phyloP scores from a whole-genome alignment of 2,113 vertebrate species.

The Apaloderma vittatum region DNA sequence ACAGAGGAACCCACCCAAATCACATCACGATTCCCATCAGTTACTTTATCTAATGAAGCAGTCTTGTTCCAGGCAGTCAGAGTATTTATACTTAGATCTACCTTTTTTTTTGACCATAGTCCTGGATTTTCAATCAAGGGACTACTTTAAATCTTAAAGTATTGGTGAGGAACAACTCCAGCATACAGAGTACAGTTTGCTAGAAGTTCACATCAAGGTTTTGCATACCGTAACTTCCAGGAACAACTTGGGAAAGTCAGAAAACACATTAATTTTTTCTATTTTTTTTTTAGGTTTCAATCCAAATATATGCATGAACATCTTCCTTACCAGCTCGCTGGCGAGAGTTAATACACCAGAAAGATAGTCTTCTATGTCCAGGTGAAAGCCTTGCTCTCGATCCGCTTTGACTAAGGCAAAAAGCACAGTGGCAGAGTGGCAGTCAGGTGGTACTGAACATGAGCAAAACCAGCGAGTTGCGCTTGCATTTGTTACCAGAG shows the following conservation, averaged over 20 bases:
- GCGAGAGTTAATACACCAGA: conserved; percentile 95
- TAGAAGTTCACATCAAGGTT: neutral
- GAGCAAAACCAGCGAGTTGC: neutral
- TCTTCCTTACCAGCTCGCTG: conserved; percentile 92
- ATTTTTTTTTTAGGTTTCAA: neutral
- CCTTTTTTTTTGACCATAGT: neutral
- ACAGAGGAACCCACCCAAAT: neutral
- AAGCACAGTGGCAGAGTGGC: neutral
- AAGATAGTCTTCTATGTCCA: conserved; percentile 97
- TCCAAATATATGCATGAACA: neutral
- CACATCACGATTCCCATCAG: neutral
- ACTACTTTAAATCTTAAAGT: neutral
- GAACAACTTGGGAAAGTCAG: neutral
- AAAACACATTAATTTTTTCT: neutral
- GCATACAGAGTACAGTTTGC: neutral
- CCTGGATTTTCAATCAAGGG: neutral
- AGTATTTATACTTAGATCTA: neutral
- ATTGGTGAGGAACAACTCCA: neutral
- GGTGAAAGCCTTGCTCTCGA: conserved; percentile 94
- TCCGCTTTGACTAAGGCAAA: conserved; percentile 88
- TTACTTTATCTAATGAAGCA: neutral
- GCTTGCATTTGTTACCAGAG: neutral
- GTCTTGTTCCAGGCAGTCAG: neutral
- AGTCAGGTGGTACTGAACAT: neutral
- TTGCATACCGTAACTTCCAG: neutral